These are phyloP conservation scores for Lapara coniferarum DNA, from an alignment of 2,888 invertebrate genomes.

Conservation along the genomic window DNA sequence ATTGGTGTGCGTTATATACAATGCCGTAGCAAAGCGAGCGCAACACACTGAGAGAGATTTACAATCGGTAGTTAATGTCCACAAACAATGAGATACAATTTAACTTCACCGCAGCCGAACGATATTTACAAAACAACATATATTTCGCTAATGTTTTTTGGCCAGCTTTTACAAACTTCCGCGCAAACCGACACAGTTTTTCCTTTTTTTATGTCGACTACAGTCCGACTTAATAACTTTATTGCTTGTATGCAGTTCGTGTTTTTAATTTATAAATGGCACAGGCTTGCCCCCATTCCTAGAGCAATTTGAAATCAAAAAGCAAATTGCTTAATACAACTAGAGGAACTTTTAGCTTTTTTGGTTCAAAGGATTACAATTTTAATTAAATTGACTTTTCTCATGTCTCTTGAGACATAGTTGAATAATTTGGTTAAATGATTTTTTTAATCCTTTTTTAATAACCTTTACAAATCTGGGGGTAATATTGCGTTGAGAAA, in stretches of 20 bases:
- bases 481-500: background rate
- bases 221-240: slow-evolving; percentile 70
- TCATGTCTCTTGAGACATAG: slow-evolving; percentile 41
- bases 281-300: slow-evolving; percentile 41
- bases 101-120: slow-evolving; percentile 65
- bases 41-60: slow-evolving; percentile 67
- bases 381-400: slow-evolving; percentile 61
- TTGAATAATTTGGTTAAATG: slow-evolving; percentile 38
- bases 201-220: slow-evolving; percentile 59
- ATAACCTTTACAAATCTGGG: slow-evolving; percentile 7
- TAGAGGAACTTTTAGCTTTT: slow-evolving; percentile 16
- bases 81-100: slow-evolving; percentile 77
- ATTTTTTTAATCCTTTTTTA: slow-evolving; percentile 37
- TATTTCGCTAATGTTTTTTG: slow-evolving; percentile 71
- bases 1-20: slow-evolving; percentile 23
- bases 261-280: slow-evolving; percentile 65
- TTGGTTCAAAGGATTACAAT: slow-evolving; percentile 47
- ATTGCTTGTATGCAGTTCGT: slow-evolving; percentile 64
- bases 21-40: slow-evolving; percentile 34
- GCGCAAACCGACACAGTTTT: slow-evolving; percentile 40
- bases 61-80: slow-evolving; percentile 75
- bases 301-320: slow-evolving; percentile 35
- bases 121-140: slow-evolving; percentile 71
- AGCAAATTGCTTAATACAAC: slow-evolving; percentile 6
- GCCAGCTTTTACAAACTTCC: slow-evolving; percentile 63